Conservation (phyloP, 2,113 vertebrate genomes). For the Atherinomorus stipes region DNA sequence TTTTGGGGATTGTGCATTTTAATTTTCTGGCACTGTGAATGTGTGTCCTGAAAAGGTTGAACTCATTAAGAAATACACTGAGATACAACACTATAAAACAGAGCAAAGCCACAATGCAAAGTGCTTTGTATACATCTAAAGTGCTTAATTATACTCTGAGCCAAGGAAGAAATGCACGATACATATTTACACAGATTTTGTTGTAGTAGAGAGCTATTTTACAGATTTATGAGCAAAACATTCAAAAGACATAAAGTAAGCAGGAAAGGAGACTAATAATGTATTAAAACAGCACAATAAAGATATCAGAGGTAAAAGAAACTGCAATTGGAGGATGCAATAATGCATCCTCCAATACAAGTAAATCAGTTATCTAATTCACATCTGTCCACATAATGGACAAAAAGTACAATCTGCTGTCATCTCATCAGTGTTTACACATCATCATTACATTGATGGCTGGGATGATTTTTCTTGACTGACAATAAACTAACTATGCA, state of each 20-base stretch:
- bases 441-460: not conserved
- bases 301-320: slow-evolving; percentile 3
- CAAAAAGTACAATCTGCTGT: not conserved
- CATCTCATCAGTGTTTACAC: not conserved
- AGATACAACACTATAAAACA: not conserved
- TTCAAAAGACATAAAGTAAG: not conserved
- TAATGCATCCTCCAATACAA: not conserved
- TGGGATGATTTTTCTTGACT: slow-evolving; percentile 8
- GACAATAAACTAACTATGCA: slow-evolving; percentile 72
- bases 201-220: not conserved
- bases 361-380: slow-evolving; percentile 1
- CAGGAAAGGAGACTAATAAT: not conserved
- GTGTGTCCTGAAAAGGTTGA: not conserved
- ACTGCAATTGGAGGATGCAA: not conserved
- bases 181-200: slow-evolving; percentile 21
- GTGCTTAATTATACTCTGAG: slow-evolving; percentile 28
- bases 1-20: slow-evolving; percentile 5
- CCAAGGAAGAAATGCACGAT: slow-evolving; percentile 41
- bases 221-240: not conserved
- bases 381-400: slow-evolving; percentile 22
- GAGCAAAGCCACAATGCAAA: slow-evolving; percentile 23
- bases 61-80: slow-evolving; percentile 9
- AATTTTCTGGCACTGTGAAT: slow-evolving; percentile 18
- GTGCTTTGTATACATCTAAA: slow-evolving; percentile 32
- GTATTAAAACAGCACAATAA: slow-evolving; percentile 1